Percentiles rank a stretch among this genome's conserved stretches.
Conservation (phyloP, 2,113 vertebrate species). For the Callorhinus ursinus region DNA sequence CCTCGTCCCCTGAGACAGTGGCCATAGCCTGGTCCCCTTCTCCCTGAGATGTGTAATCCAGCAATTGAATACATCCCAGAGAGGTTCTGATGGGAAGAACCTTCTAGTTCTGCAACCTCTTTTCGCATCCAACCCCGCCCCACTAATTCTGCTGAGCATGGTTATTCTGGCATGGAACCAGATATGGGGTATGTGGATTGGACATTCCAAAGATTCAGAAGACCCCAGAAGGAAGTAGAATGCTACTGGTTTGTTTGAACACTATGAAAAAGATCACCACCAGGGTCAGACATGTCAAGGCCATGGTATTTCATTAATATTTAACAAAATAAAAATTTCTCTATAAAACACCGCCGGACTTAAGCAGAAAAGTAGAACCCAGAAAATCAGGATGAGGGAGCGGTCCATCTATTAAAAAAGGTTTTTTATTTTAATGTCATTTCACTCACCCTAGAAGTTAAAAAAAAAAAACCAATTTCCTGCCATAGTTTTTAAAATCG, state of each 20-base stretch:
- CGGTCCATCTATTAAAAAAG: background rate
- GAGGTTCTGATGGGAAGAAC: background rate
- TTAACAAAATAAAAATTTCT: background rate
- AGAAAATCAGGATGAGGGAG: background rate
- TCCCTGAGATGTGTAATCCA: background rate
- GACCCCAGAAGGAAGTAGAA: background rate
- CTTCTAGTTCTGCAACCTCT: background rate
- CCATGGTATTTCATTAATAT: background rate
- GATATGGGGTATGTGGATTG: fast-evolving
- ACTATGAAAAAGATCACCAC: too few relatives aligned
- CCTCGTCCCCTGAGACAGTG: background rate
- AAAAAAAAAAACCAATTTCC: constrained; percentile 22
- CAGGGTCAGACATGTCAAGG: background rate
- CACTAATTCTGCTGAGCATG: background rate
- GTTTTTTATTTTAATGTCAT: constrained; percentile 27
- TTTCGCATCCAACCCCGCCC: background rate
- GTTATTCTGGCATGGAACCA: background rate
- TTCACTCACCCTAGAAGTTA: background rate
- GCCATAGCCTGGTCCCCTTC: background rate
- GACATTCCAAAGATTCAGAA: background rate
- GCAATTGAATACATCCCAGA: background rate
- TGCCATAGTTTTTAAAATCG: background rate
- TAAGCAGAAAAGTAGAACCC: background rate
- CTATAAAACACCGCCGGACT: background rate
- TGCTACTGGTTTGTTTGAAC: background rate